These are phyloP conservation scores for Ardeotis arabs DNA, from an alignment of 2,113 vertebrate species.

Conservation along the genomic window DNA sequence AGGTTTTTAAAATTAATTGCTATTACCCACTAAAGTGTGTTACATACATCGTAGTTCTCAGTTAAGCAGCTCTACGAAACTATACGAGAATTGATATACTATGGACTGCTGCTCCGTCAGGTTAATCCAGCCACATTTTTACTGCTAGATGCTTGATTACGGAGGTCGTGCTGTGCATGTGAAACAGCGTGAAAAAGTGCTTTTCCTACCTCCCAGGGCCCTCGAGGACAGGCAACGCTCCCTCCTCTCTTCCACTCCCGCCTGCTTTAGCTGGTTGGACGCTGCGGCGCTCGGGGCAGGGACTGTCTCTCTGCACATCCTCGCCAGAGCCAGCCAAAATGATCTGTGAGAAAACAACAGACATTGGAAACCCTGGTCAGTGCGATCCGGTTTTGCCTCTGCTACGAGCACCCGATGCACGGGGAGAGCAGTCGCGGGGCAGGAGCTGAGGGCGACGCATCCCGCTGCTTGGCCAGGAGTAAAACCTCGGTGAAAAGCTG, in stretches of 20 bases:
- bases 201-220: not conserved
- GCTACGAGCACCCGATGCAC: rapidly evolving
- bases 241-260: not conserved
- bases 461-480: no score
- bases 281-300: not conserved
- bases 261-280: not conserved
- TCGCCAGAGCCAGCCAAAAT: rapidly evolving
- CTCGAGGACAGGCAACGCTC: not conserved
- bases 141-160: not conserved
- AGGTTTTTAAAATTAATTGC: not conserved
- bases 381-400: not conserved
- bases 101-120: not conserved
- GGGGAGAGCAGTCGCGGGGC: rapidly evolving
- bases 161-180: rapidly evolving
- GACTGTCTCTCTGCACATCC: rapidly evolving
- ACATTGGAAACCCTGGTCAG: rapidly evolving
- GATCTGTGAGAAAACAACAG: rapidly evolving
- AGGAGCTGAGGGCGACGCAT: not conserved
- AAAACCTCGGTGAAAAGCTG: not conserved
- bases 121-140: not conserved
- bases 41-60: not conserved
- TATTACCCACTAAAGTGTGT: not conserved
- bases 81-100: not conserved
- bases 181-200: not conserved
- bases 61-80: not conserved